Conservation (phyloP, 2,113 vertebrate genomes). For the Chinchilla lanigera region DNA sequence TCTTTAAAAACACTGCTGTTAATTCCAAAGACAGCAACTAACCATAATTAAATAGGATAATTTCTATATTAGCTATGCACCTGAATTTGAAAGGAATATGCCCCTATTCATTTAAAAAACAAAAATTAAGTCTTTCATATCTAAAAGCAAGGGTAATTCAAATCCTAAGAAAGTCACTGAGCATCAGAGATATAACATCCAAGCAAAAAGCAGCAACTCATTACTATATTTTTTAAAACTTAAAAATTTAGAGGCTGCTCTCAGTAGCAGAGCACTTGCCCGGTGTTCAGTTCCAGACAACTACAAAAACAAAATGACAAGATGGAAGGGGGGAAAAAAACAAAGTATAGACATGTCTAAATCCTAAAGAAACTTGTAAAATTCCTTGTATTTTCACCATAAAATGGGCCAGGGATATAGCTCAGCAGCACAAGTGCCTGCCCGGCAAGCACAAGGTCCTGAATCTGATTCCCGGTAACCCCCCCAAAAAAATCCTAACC, state of each 20-base stretch:
- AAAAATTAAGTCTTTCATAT: not conserved
- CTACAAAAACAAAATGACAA: not conserved
- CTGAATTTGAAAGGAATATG: not conserved
- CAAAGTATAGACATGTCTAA: not conserved
- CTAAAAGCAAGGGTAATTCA: slow-evolving; percentile 11
- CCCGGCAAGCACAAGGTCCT: too few relatives aligned
- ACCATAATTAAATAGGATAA: not conserved
- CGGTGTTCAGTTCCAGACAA: not conserved
- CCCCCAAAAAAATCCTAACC: too few relatives aligned
- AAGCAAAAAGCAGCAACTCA: not conserved
- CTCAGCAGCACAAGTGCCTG: too few relatives aligned
- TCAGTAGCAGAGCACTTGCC: not conserved
- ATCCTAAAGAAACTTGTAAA: not conserved
- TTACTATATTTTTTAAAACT: not conserved
- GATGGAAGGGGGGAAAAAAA: not conserved
- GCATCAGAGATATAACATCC: not conserved
- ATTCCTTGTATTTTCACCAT: not conserved
- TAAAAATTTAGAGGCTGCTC: not conserved
- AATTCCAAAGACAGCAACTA: not conserved
- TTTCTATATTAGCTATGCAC: not conserved
- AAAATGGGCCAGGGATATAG: too few relatives aligned
- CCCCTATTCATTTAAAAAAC: not conserved
- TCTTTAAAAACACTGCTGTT: not conserved
- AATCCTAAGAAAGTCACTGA: not conserved
- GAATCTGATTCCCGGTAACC: too few relatives aligned